Evolutionary conservation across 2,113 vertebrate genomes (phyloP).

Genomic region (Halcyon senegalensis): DNA sequence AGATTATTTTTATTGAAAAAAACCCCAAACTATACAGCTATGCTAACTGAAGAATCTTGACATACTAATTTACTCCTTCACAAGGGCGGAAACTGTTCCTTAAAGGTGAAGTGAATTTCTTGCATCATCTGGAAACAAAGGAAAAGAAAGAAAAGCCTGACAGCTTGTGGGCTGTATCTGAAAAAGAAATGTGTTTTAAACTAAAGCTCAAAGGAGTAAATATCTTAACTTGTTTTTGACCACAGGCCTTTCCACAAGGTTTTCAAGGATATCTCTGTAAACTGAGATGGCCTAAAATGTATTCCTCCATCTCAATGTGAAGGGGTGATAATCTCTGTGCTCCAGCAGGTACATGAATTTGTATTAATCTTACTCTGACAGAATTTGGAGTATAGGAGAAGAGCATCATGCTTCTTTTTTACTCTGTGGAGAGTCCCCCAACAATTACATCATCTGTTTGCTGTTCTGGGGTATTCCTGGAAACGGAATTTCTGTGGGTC

Average conservation of each 20-base stretch:
- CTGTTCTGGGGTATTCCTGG: neutral
- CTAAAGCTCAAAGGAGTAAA: slow-evolving; percentile 34
- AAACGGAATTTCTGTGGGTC: neutral
- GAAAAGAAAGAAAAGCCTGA: slow-evolving; percentile 32
- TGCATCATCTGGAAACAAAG: slow-evolving; percentile 55
- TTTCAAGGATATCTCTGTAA: slow-evolving; percentile 3
- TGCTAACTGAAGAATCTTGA: slow-evolving; percentile 35
- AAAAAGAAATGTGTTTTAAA: slow-evolving; percentile 44
- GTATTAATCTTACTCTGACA: neutral
- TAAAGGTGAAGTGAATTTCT: slow-evolving; percentile 34
- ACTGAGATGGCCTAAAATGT: neutral
- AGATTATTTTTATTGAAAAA: slow-evolving; percentile 44
- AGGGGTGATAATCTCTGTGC: neutral
- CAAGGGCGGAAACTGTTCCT: slow-evolving; percentile 26
- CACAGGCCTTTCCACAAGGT: neutral
- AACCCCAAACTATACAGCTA: neutral
- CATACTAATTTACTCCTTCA: slow-evolving; percentile 57
- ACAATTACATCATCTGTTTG: neutral
- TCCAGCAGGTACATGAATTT: neutral
- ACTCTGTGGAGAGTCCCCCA: neutral
- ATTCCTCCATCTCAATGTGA: neutral
- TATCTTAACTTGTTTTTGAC: slow-evolving; percentile 39
- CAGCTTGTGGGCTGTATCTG: slow-evolving; percentile 39
- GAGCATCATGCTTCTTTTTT: neutral
- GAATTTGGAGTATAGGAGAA: neutral